Base-by-base conservation (phyloP, 2,797 vertebrate species). In the Anas capensis region DNA sequence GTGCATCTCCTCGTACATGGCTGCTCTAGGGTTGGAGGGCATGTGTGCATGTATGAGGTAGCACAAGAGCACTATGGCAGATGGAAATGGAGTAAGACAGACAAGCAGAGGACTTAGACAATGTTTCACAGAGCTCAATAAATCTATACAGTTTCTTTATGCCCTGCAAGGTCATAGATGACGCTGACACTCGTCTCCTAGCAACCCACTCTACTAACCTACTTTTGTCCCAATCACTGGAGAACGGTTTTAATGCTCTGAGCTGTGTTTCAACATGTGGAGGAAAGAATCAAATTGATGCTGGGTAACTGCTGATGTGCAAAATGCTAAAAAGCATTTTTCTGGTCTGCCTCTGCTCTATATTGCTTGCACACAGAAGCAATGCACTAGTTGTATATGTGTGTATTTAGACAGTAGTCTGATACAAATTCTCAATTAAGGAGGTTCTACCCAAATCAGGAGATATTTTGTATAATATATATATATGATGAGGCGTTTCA, bases 121-220 rank as follows among this genome's bases (percentile, higher is more conserved):
- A 97, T 86, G 91, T 97, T 92, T 95, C 96, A 97, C 96, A 90
- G 95, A 97, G 94, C 96, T 98, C 97, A 38, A 98, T 98, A 98
- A 98, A 98, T 98, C 98, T 97, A 98, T 98, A 98, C 85, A 95
- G 96, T 97, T 96, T 96, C 97, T 98, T 97, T 97, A 97, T 96
- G 94, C 96, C 97, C 95, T 97, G 90, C 97, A 98, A 98, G 98
- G 98, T 98, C 98, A 98, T 93, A 97, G 96, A 98, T 98, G 98
- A 98, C 64, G 97, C 96, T 97, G 97, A 97, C 97, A 98, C 75
- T 75, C 90, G 98, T 98, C 97, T 98, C 98, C 97, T 98, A 98
- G 98, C 98, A 98, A 98, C 98, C 80, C 92, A 97, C 92, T 98
- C 97, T 97, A 98, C 97, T 98, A 98, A 98, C 98, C 98, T 98